Evolutionary conservation across 2,888 invertebrate genomes (phyloP), one percentile per base, ranked within the genome.

Genomic region (Dioctria linearis): DNA sequence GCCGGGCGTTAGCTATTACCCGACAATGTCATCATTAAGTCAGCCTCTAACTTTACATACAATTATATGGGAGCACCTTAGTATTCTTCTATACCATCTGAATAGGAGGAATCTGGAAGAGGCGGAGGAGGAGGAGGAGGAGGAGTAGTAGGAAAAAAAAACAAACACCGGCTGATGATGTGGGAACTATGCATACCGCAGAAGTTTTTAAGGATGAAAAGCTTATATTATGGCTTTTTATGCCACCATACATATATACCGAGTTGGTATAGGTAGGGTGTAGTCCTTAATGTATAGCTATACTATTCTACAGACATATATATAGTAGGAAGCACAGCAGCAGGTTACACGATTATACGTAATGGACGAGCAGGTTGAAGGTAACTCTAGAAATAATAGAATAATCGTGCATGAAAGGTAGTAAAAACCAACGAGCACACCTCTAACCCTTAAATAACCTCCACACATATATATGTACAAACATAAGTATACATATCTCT

Each of bases 141-240:
- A 25, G 25, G 25, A 25, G n/a, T n/a, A n/a, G n/a, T n/a, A n/a
- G n/a, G 25, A 4, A 54, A 54, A 11, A n/a, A 11, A 54, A 37
- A 69, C 69, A 25, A 25, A 25, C 69, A 25, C 69, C 6, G 40
- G 69, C 25, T 25, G 25, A 25, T 25, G 25, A 25, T 69, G 51
- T 69, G 69, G 49, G 49, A 25, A 39, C 37, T 39, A 11, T 51
- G 37, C 49, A 69, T 37, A 46, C 51, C 69, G 11, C 69, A 51
- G 37, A 37, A 51, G 39, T 69, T 69, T 69, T 69, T 51, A 43
- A 37, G 51, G 51, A 9, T 69, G 69, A 69, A 69, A n/a, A 8
- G 69, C 51, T 69, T 69, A 69, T 37, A 51, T 67, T 65, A 43
- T 43, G 40, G 69, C 69, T 69, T 69, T 67, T 69, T 69, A 51